Evolutionary conservation across 2,888 invertebrate genomes (phyloP), one percentile per base, ranked within the genome.

Genomic region (Plebejus melissa): DNA sequence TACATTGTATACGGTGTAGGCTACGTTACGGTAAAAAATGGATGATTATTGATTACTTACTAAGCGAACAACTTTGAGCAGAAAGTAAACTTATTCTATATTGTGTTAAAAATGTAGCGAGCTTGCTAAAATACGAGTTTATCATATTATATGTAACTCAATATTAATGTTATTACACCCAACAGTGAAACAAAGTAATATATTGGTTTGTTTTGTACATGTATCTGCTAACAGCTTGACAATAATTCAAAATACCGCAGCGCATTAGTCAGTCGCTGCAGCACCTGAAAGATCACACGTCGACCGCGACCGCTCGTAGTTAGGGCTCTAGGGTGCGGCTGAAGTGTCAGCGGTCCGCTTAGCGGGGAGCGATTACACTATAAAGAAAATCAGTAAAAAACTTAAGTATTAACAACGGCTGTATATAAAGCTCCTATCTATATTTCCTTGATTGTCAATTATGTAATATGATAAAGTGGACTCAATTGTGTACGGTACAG

Each of bases 221-320:
- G 13, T 69, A 28, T 74, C 71, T 58, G 76, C 74, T 76, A 85
- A 79, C 77, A 77, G 77, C 77, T 77, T 78, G 83, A 86, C 84
- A 84, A 86, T 85, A 84, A 84, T 85, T 88, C 86, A 83, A 80
- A 81, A 81, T 78, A 85, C 82, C 84, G 83, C 82, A 84, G 83
- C 81, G 81, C 84, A 88, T 88, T 87, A 89, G 88, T 88, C 86
- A 87, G 82, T 81, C 81, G 80, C 76, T 80, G 81, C 82, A 85
- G 80, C 87, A 89, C 86, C 89, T 90, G 89, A 90, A 89, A 88
- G 88, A 89, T 90, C 87, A 87, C 85, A 84, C 83, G 88, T 85
- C 85, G 81, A 79, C 80, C 78, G 79, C 82, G 83, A 80, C 81
- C 79, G 79, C 77, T 79, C 80, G 80, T 80, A 81, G 81, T 80